Conservation (phyloP, 2,113 vertebrate genomes). For the Nycticryphes semicollaris region DNA sequence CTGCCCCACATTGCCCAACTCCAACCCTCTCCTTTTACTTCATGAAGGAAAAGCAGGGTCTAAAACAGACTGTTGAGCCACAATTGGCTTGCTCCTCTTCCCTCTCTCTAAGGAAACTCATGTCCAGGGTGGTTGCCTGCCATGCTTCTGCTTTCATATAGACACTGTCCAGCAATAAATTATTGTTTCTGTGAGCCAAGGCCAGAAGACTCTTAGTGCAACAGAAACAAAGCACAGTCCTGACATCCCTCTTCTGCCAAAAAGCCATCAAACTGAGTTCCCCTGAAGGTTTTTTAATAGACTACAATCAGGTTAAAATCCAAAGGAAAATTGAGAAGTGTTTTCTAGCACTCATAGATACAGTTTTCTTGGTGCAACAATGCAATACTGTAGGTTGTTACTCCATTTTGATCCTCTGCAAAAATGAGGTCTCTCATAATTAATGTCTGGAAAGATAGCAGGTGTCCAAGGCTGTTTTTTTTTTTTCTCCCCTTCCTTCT, state of each 20-base stretch:
- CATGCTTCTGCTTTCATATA: fast-evolving
- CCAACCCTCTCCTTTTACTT: neutral
- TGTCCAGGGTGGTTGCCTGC: neutral
- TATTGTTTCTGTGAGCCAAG: neutral
- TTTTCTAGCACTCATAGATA: neutral
- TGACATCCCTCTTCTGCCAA: neutral
- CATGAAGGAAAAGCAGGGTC: neutral
- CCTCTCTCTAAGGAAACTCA: neutral
- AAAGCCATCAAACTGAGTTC: neutral
- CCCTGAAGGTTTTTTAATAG: fast-evolving
- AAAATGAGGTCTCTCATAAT: conserved; percentile 40
- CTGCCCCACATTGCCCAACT: neutral
- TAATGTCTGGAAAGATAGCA: conserved; percentile 36
- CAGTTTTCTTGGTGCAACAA: fast-evolving
- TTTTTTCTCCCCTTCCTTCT: neutral
- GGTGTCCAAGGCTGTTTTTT: neutral
- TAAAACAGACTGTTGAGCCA: neutral
- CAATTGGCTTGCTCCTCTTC: neutral
- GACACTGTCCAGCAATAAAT: neutral
- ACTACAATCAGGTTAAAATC: neutral
- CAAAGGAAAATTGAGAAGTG: neutral
- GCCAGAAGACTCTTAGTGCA: neutral
- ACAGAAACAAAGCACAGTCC: neutral
- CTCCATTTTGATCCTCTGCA: neutral
- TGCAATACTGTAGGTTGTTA: neutral